Percentiles rank a stretch among this genome's conserved stretches.
Conservation (phyloP, 2,113 vertebrate species). For the Tapirus terrestris region DNA sequence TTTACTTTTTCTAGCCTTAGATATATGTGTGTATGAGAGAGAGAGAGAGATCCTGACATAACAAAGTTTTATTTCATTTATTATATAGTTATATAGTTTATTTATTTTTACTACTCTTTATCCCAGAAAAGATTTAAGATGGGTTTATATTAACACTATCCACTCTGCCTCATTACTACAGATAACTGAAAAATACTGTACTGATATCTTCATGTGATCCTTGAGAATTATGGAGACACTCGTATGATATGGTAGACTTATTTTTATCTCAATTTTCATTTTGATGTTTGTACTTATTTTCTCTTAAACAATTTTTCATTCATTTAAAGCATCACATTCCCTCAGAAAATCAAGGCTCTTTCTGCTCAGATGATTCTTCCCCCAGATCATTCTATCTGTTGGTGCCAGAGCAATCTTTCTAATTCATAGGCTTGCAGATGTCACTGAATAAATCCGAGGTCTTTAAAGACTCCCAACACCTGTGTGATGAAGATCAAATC, state of each 20-base stretch:
- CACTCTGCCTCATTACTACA: background rate
- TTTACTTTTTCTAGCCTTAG: background rate
- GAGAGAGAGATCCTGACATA: background rate
- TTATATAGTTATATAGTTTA: background rate
- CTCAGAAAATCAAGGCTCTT: background rate
- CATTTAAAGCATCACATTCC: background rate
- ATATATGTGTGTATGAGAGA: background rate
- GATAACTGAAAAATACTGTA: background rate
- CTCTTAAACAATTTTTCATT: background rate
- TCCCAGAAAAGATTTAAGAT: background rate
- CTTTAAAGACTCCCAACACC: background rate
- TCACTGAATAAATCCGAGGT: background rate
- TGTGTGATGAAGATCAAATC: background rate
- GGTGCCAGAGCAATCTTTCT: background rate
- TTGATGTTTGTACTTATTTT: background rate
- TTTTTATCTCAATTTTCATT: constrained; percentile 2
- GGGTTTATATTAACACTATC: background rate
- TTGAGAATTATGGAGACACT: background rate
- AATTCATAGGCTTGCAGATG: background rate
- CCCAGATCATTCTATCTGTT: background rate
- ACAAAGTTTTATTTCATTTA: background rate
- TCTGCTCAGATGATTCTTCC: background rate
- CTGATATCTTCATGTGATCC: background rate
- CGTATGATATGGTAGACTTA: background rate
- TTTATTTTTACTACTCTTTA: background rate